phyloP scores from a whole-genome alignment of 2,113 vertebrate genomes.

The Romanogobio albipinnatus region DNA sequence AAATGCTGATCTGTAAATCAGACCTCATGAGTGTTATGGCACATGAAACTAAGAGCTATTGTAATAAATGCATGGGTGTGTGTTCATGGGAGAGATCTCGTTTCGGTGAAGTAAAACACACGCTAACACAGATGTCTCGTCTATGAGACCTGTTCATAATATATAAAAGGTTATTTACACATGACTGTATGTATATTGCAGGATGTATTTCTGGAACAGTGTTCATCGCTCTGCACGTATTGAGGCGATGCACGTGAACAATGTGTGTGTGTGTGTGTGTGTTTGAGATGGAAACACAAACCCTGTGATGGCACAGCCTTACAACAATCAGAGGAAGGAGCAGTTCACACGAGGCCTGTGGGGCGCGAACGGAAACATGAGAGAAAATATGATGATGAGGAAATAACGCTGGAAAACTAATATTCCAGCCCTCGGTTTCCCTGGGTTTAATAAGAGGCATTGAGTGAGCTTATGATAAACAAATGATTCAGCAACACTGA shows the following conservation, averaged over 20 bases:
- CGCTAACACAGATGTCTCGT: too few relatives aligned
- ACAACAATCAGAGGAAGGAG: constrained; percentile 6
- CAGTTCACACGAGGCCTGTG: not conserved
- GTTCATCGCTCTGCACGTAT: too few relatives aligned
- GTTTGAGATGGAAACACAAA: not conserved
- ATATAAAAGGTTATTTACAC: too few relatives aligned
- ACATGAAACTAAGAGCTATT: not conserved
- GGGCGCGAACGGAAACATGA: not conserved
- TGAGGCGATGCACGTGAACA: too few relatives aligned
- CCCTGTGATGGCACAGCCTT: not conserved
- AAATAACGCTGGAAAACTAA: not conserved
- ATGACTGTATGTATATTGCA: too few relatives aligned
- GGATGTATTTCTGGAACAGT: too few relatives aligned
- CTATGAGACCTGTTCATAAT: too few relatives aligned
- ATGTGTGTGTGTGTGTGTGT: too few relatives aligned
- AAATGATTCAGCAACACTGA: not conserved
- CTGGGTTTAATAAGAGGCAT: not conserved
- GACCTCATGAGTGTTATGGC: not conserved
- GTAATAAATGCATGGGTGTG: not conserved
- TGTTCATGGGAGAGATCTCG: not conserved
- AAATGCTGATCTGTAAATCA: not conserved
- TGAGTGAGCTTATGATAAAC: not conserved
- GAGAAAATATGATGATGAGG: not conserved
- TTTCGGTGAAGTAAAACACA: too few relatives aligned
- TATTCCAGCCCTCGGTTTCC: not conserved